Conservation (phyloP, 2,888 invertebrate genomes). For the Chamaedrilus cognettii region DNA sequence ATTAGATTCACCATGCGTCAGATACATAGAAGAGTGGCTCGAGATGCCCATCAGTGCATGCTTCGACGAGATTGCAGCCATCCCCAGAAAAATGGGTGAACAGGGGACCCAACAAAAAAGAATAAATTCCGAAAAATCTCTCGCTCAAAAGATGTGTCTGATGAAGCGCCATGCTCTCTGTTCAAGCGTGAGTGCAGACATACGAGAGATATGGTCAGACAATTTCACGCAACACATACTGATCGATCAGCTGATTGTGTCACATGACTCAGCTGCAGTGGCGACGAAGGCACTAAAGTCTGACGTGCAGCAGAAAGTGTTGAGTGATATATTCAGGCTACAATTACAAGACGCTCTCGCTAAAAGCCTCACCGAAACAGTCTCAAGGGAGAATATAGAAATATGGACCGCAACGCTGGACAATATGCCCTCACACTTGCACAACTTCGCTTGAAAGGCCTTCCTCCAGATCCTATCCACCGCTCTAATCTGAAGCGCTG, state of each 20-base stretch:
- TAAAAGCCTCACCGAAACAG: neutral
- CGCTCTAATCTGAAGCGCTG: too few relatives aligned
- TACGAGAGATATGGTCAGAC: neutral
- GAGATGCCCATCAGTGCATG: neutral
- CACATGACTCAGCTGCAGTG: neutral
- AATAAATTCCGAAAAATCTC: neutral
- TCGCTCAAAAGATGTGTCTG: neutral
- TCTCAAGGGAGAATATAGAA: neutral
- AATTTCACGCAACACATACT: too few relatives aligned
- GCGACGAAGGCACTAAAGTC: neutral
- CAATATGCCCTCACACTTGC: neutral
- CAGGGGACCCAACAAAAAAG: too few relatives aligned
- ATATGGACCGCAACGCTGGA: neutral
- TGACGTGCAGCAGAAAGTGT: neutral
- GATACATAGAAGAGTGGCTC: neutral
- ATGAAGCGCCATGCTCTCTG: neutral
- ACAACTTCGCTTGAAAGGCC: too few relatives aligned
- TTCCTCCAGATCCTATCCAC: too few relatives aligned
- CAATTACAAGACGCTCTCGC: neutral
- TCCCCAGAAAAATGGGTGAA: neutral
- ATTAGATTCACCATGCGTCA: neutral
- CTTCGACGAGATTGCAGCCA: neutral
- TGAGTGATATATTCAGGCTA: neutral
- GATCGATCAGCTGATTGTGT: neutral
- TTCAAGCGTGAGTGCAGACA: neutral